phyloP scores from a whole-genome alignment of 2,888 invertebrate genomes.

The Heliconius charithonia region DNA sequence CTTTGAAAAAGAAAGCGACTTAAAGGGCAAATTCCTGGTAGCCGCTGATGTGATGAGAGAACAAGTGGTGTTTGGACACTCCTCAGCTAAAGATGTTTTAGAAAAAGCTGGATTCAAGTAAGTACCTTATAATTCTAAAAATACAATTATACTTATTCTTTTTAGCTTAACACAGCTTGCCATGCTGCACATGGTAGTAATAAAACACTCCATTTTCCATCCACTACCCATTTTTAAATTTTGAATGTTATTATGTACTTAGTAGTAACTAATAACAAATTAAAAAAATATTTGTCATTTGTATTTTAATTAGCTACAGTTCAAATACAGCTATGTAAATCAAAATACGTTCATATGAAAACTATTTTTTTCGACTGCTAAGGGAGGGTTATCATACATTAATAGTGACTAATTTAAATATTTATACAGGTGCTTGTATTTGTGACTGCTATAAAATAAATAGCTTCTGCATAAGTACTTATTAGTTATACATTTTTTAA shows the following conservation, averaged over 20 bases:
- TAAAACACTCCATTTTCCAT: too few species aligned
- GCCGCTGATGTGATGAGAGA: constrained; percentile 95
- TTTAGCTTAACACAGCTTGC: too few species aligned
- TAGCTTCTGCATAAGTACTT: not conserved
- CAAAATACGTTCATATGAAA: not conserved
- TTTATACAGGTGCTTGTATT: constrained; percentile 5
- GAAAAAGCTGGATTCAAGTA: constrained; percentile 92
- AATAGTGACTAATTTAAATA: not conserved
- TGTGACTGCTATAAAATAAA: not conserved
- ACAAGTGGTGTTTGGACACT: constrained; percentile 94
- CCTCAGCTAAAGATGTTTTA: constrained; percentile 87
- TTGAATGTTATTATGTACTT: too few species aligned
- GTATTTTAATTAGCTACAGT: not conserved
- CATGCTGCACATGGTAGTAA: too few species aligned
- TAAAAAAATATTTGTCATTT: not conserved
- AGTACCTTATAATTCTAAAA: constrained; percentile 62
- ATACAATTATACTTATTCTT: not conserved
- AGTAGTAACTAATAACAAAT: not conserved
- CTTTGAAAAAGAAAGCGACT: constrained; percentile 89
- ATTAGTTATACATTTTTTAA: not conserved
- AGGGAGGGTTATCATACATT: too few species aligned
- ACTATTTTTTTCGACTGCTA: not conserved
- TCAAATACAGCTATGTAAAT: not conserved
- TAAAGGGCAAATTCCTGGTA: constrained; percentile 93
- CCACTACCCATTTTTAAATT: too few species aligned